Evolutionary conservation across 2,888 invertebrate genomes (phyloP).

Genomic region (Hofmannophila pseudospretella): DNA sequence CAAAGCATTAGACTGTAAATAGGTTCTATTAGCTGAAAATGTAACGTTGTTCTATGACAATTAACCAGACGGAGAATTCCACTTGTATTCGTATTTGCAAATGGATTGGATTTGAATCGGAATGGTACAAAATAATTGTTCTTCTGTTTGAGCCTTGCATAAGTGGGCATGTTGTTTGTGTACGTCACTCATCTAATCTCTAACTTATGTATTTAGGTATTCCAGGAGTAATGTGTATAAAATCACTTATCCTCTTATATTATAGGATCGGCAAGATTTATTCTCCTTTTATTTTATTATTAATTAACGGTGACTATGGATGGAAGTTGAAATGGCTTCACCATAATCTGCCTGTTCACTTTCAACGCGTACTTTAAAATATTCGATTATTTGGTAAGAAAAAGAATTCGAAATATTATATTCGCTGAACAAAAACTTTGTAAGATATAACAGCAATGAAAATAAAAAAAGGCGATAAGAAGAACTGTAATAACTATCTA

Average conservation of each 20-base stretch:
- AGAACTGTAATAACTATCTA: constrained; percentile 26
- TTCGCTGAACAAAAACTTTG: constrained; percentile 14
- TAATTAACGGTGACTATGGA: too few relatives aligned
- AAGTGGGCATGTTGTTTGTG: too few relatives aligned
- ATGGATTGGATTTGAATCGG: constrained; percentile 68
- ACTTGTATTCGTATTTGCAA: constrained; percentile 51
- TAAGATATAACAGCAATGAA: constrained; percentile 34
- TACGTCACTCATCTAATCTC: too few relatives aligned
- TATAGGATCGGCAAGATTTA: too few relatives aligned
- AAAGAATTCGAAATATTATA: background rate
- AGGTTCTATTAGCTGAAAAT: constrained; percentile 7
- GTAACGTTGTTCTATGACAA: constrained; percentile 42
- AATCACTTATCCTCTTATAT: too few relatives aligned
- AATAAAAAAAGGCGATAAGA: constrained; percentile 35
- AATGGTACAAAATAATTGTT: constrained; percentile 46
- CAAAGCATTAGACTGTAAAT: constrained; percentile 5
- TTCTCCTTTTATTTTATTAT: too few relatives aligned
- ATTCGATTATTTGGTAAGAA: too few relatives aligned
- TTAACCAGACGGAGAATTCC: constrained; percentile 60
- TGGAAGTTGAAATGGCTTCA: too few relatives aligned
- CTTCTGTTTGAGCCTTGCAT: background rate
- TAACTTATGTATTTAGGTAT: too few relatives aligned
- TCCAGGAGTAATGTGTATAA: too few relatives aligned
- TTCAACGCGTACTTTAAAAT: too few relatives aligned
- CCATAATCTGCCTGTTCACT: too few relatives aligned